Percentiles rank a stretch among this genome's conserved stretches.
phyloP scores from a whole-genome alignment of 37 sponge, comb jelly and placozoan genomes.

The Tethya wilhelma region DNA sequence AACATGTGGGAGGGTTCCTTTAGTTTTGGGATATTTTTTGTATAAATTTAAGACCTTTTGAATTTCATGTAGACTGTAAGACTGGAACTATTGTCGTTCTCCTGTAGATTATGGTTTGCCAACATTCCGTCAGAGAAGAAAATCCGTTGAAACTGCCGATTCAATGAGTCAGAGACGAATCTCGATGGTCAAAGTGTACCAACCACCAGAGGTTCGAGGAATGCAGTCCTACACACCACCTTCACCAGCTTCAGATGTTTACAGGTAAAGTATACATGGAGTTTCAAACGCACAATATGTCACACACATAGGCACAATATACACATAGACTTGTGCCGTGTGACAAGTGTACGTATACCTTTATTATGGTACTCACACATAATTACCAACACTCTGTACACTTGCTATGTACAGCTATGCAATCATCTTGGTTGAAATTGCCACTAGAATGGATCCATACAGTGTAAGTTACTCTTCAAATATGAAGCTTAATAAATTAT shows the following conservation, averaged over 20 bases:
- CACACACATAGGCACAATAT: too few species aligned
- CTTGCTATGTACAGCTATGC: slow-evolving; percentile 54
- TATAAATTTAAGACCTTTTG: background rate
- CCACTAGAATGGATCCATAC: slow-evolving; percentile 76
- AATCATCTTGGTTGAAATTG: slow-evolving; percentile 78
- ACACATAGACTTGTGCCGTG: background rate
- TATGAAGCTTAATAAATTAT: background rate
- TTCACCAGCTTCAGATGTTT: slow-evolving; percentile 61
- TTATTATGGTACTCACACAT: too few species aligned
- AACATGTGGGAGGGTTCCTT: background rate
- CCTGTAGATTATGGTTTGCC: slow-evolving; percentile 70
- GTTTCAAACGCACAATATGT: too few species aligned
- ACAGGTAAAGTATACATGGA: slow-evolving; percentile 52
- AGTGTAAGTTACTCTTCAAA: too few species aligned
- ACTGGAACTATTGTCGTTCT: background rate
- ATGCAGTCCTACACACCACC: background rate
- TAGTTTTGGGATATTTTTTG: background rate
- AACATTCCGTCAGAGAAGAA: slow-evolving; percentile 22
- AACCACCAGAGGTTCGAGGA: slow-evolving; percentile 56
- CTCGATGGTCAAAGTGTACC: slow-evolving; percentile 22
- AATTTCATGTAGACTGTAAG: background rate
- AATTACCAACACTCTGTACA: too few species aligned
- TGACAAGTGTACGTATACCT: background rate
- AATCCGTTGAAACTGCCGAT: background rate
- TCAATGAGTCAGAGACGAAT: background rate